Percentiles rank a stretch among this genome's conserved stretches.
Conservation (phyloP, 1,140 invertebrate species). For the Aphelenchoides besseyi region DNA sequence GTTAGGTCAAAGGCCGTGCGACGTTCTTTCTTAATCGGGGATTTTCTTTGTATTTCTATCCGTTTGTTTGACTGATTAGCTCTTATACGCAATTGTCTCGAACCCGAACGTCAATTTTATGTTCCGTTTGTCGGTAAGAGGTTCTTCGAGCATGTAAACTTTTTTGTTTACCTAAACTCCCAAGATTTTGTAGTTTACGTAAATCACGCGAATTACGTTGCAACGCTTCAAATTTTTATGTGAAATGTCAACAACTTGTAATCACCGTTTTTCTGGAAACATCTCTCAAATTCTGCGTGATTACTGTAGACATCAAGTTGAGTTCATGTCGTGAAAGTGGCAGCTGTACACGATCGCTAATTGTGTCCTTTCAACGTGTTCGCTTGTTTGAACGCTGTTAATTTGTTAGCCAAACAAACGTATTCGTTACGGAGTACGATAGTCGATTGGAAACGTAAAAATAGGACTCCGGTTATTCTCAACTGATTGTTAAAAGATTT, state of each 20-base stretch:
- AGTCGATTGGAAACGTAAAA: too few species aligned
- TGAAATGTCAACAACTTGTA: background rate
- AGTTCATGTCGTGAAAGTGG: too few species aligned
- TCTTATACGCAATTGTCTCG: background rate
- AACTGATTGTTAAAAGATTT: too few species aligned
- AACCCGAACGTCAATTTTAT: background rate
- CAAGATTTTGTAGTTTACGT: too few species aligned
- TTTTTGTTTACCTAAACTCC: too few species aligned
- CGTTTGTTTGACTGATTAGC: background rate
- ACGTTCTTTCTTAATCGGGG: background rate
- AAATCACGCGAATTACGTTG: background rate
- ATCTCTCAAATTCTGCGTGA: background rate
- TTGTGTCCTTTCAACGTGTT: too few species aligned
- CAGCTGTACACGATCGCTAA: too few species aligned
- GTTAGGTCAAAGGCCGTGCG: background rate
- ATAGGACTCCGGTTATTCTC: too few species aligned
- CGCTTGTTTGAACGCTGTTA: too few species aligned
- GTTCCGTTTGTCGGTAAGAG: background rate
- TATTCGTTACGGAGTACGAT: too few species aligned
- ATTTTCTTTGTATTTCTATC: background rate
- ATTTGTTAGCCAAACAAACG: too few species aligned
- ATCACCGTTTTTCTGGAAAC: background rate
- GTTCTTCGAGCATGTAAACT: background rate
- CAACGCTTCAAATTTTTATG: background rate
- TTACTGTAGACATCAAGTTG: background rate